These are phyloP conservation scores for Antennarius maculatus DNA, from an alignment of 2,797 vertebrate genomes.

Conservation along the genomic window DNA sequence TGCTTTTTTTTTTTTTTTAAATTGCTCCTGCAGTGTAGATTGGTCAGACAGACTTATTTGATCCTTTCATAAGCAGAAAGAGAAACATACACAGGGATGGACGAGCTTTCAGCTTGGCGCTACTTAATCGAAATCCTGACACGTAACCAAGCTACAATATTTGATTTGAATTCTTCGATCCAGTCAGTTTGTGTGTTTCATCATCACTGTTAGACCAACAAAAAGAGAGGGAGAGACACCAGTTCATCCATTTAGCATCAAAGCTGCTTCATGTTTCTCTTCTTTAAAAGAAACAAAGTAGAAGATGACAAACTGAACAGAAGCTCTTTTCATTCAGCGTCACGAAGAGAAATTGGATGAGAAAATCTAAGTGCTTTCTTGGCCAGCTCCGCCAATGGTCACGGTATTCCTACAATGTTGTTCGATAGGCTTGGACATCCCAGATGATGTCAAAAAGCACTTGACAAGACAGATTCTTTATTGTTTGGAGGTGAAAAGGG, in stretches of 20 bases:
- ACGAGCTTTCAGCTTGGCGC: conserved; percentile 22
- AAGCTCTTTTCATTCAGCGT: conserved; percentile 40
- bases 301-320: conserved; percentile 35
- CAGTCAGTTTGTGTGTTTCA: conserved; percentile 9
- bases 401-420: conserved; percentile 52
- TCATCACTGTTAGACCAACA: too few relatives aligned
- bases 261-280: conserved; percentile 5
- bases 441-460: conserved; percentile 66
- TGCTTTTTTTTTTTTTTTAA: too few relatives aligned
- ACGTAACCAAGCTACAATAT: conserved; percentile 1
- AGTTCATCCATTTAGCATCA: too few relatives aligned
- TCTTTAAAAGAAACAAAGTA: conserved; percentile 19
- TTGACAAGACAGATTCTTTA: conserved; percentile 58
- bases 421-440: conserved; percentile 73
- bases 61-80: conserved; percentile 17
- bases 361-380: conserved; percentile 70
- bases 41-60: conserved; percentile 15
- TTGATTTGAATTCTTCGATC: conserved; percentile 24
- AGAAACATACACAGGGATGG: conserved; percentile 11
- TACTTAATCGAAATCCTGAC: neutral
- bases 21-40: conserved; percentile 4
- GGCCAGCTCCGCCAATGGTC: conserved; percentile 53
- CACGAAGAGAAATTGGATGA: conserved; percentile 48
- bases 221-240: too few relatives aligned
- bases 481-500: conserved; percentile 60